A percentile compares a stretch with the other conserved stretches of the same genome.
Conservation (phyloP, 2,797 vertebrate genomes). For the Pampus argenteus region DNA sequence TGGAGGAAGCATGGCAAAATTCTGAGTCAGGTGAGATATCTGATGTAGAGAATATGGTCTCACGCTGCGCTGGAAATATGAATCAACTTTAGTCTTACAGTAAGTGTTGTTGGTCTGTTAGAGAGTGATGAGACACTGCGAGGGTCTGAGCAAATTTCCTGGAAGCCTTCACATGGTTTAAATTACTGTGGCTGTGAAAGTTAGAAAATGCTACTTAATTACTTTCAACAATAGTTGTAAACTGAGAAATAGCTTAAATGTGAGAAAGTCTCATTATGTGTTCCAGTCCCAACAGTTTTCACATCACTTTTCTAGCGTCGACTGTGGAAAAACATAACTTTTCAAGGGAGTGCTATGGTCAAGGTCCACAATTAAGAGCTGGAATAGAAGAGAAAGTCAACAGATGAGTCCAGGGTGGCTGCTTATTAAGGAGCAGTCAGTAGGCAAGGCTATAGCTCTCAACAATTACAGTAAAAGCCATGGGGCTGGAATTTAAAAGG, state of each 20-base stretch:
- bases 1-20: conserved; percentile 54
- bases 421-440: conserved; percentile 44
- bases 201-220: conserved; percentile 48
- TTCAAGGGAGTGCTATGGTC: conserved; percentile 30
- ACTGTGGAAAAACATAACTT: conserved; percentile 25
- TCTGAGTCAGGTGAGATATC: conserved; percentile 72
- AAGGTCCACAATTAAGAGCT: conserved; percentile 41
- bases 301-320: conserved; percentile 25
- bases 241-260: conserved; percentile 6
- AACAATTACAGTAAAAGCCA: conserved; percentile 65
- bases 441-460: conserved; percentile 18
- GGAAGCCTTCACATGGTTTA: conserved; percentile 39
- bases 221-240: conserved; percentile 41
- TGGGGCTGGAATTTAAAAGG: conserved; percentile 48
- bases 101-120: conserved; percentile 16
- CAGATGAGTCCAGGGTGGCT: conserved; percentile 33
- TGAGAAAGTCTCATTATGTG: conserved; percentile 13
- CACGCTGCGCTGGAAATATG: conserved; percentile 50
- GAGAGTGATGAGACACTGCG: conserved; percentile 36
- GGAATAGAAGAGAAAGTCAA: conserved; percentile 42
- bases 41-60: conserved; percentile 16
- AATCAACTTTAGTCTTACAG: conserved; percentile 57
- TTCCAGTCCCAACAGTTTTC: conserved; percentile 31
- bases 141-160: conserved; percentile 41
- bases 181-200: conserved; percentile 37